A percentile compares a stretch with the other conserved stretches of the same genome.
These are phyloP conservation scores for Penaeus vannamei DNA, from an alignment of 1,140 invertebrate genomes.

Conservation along the genomic window DNA sequence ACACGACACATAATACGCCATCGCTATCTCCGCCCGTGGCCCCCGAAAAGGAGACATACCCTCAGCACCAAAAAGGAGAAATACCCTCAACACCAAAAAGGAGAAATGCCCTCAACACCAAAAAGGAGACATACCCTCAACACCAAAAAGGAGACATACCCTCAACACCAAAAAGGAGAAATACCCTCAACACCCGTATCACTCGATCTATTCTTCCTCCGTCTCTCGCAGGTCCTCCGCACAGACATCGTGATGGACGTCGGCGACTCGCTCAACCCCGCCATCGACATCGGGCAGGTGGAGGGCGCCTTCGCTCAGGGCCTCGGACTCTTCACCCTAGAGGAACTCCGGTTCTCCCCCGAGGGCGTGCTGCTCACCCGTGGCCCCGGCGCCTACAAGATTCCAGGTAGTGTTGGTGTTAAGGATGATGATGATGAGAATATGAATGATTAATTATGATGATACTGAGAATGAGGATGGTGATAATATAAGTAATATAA, in stretches of 20 bases:
- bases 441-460: neutral
- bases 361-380: conserved; percentile 84
- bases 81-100: too few species aligned
- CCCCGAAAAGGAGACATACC: too few species aligned
- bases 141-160: too few species aligned
- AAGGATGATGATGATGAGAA: neutral
- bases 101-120: too few species aligned
- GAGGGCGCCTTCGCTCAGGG: conserved; percentile 96
- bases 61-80: too few species aligned
- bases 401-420: conserved; percentile 78
- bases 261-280: conserved; percentile 92
- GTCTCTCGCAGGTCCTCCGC: conserved; percentile 78
- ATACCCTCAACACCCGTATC: too few species aligned
- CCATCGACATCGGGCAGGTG: conserved; percentile 96
- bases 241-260: conserved; percentile 97
- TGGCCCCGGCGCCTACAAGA: conserved; percentile 94
- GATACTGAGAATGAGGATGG: conserved; percentile 9
- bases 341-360: conserved; percentile 89
- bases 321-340: conserved; percentile 91
- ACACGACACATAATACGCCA: too few species aligned
- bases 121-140: too few species aligned
- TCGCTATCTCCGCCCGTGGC: too few species aligned
- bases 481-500: conserved; percentile 18
- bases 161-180: too few species aligned
- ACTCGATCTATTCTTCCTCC: neutral